phyloP scores from a whole-genome alignment of 2,888 invertebrate genomes.

The Norana najaformis region DNA sequence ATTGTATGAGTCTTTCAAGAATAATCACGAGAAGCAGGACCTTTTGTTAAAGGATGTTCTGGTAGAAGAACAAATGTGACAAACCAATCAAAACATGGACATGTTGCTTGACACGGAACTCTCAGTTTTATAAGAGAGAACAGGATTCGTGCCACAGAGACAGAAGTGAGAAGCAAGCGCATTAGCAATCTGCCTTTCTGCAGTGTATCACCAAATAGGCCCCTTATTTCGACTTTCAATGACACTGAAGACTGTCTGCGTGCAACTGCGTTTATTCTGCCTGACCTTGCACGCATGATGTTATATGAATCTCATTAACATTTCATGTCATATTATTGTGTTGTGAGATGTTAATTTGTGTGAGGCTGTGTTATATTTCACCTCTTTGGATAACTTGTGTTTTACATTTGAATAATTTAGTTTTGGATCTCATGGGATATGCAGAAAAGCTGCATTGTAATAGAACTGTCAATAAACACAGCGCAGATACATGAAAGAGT shows the following conservation, averaged over 20 bases:
- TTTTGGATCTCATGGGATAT: not conserved
- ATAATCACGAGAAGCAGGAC: too few relatives aligned
- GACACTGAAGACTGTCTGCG: too few relatives aligned
- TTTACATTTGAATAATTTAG: not conserved
- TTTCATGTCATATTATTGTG: not conserved
- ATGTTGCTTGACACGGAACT: too few relatives aligned
- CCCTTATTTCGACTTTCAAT: too few relatives aligned
- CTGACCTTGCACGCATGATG: not conserved
- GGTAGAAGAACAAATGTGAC: too few relatives aligned
- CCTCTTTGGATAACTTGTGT: not conserved
- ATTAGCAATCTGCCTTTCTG: not conserved
- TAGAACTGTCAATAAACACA: not conserved
- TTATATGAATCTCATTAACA: not conserved
- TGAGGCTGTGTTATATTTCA: not conserved
- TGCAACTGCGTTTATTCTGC: not conserved
- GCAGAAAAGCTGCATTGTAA: not conserved
- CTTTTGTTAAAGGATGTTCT: too few relatives aligned
- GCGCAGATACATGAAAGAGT: not conserved
- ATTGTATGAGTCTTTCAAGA: too few relatives aligned
- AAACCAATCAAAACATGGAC: too few relatives aligned
- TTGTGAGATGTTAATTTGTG: conserved; percentile 3
- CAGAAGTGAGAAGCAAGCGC: not conserved
- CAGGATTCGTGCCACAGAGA: not conserved
- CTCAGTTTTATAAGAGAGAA: not conserved
- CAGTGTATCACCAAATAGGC: too few relatives aligned